A percentile compares a stretch with the other conserved stretches of the same genome.
These are phyloP conservation scores for Sepiola atlantica DNA, from an alignment of 2,888 invertebrate species.

Conservation along the genomic window DNA sequence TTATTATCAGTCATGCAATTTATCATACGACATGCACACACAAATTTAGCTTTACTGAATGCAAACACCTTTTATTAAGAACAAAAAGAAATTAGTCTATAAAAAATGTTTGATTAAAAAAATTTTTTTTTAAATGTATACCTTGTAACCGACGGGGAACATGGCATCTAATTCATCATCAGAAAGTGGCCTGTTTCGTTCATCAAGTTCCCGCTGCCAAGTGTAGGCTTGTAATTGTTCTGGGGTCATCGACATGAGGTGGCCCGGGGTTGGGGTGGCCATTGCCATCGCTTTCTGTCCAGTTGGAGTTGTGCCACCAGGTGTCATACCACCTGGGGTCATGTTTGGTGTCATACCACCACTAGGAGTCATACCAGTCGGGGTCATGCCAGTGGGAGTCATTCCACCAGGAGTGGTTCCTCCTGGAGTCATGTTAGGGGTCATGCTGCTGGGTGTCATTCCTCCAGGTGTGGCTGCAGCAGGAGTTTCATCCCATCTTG, in stretches of 20 bases:
- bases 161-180: constrained; percentile 98
- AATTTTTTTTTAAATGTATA: too few species aligned
- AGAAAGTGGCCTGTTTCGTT: constrained; percentile 94
- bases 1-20: neutral
- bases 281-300: constrained; percentile 95
- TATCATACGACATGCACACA: neutral
- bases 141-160: constrained; percentile 98
- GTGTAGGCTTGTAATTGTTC: constrained; percentile 98
- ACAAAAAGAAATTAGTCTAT: neutral
- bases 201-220: constrained; percentile 99
- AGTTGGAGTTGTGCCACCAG: constrained; percentile 76
- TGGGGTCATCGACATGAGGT: constrained; percentile 97
- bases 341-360: constrained; percentile 82
- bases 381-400: constrained; percentile 74
- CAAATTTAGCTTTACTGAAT: neutral
- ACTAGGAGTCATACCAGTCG: constrained; percentile 62
- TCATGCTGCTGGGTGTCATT: constrained; percentile 77
- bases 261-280: constrained; percentile 97
- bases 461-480: constrained; percentile 77
- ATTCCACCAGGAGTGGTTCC: constrained; percentile 68
- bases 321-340: constrained; percentile 74
- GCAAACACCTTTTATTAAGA: neutral
- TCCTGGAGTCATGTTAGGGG: constrained; percentile 76
- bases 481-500: constrained; percentile 99
- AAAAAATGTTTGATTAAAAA: neutral